Evolutionary conservation across 2,888 invertebrate species (phyloP), one percentile per base, ranked within the genome.

Genomic region (Micoletzkya japonica): DNA sequence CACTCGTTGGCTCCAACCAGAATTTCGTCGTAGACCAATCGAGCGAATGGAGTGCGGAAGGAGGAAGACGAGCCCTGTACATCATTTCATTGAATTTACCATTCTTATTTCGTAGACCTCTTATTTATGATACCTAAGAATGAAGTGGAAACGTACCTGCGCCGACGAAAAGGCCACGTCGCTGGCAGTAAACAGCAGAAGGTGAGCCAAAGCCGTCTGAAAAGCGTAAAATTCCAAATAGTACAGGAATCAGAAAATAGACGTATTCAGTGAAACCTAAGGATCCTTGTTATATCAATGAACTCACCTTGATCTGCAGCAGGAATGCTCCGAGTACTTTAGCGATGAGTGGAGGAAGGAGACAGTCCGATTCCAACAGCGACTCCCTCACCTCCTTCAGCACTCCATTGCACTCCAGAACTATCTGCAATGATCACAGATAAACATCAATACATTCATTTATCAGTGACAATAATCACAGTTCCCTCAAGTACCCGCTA

Each of bases 131-230:
- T 59, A 28, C 14, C 34, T n/a, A 2, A 36, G 4, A 17, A 1
- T 59, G 3, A 4, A 30, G 2, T 59, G 24, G 1, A 2, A 14
- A 37, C 59, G 24, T 10, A 64, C 64, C 56, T 67, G 67, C 7
- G 64, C 14, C 2, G 57, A 67, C 24, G 80, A 77, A 60, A 84
- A 85, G 7, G 82, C 83, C 52, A 83, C 79, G 63, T 85, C 85
- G 64, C 80, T 83, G 39, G 84, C 85, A 1, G 80, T 82, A 74
- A 85, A 84, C 36, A 85, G 76, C 2, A 85, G 75, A 6, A 85
- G 74, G 73, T 83, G 82, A 14, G 84, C 84, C 26, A 85, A 73
- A 4, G 81, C 76, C 0, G 84, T 82, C 76, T 81, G 74, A n/a
- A 75, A 56, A n/a, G 58, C 56, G n/a, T n/a, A n/a, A n/a, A n/a